A percentile compares a stretch with the other conserved stretches of the same genome.
These are phyloP conservation scores for Hymenochirus boettgeri DNA, from an alignment of 2,113 vertebrate genomes.

Conservation along the genomic window DNA sequence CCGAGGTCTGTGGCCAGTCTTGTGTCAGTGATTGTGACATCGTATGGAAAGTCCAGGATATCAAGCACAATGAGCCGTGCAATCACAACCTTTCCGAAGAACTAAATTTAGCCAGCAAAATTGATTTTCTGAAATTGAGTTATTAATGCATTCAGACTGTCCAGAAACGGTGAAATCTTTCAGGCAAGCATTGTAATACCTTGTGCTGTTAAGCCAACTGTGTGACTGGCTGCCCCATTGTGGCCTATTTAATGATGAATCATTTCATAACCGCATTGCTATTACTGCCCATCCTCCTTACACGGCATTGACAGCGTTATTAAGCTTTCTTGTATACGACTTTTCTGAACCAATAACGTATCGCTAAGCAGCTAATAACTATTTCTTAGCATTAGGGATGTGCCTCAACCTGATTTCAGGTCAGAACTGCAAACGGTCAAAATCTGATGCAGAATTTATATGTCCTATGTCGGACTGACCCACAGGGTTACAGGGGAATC, in stretches of 20 bases:
- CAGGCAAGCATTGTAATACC: slow-evolving; percentile 5
- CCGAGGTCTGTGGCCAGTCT: background rate
- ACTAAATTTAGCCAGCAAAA: slow-evolving; percentile 24
- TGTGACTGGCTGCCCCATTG: slow-evolving; percentile 5
- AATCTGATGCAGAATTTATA: too few species aligned
- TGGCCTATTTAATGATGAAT: slow-evolving; percentile 27
- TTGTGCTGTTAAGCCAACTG: slow-evolving; percentile 24
- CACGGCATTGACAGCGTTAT: background rate
- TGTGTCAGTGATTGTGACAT: slow-evolving; percentile 4
- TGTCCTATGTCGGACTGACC: too few species aligned
- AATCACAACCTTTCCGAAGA: slow-evolving; percentile 18
- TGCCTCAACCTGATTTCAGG: too few species aligned
- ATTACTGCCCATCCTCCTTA: background rate
- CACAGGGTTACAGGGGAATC: too few species aligned
- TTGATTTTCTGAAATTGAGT: slow-evolving; percentile 21
- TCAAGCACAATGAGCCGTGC: slow-evolving; percentile 22
- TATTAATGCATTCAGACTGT: slow-evolving; percentile 25
- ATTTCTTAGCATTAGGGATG: background rate
- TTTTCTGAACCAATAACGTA: background rate
- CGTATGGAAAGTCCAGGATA: background rate
- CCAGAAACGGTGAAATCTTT: slow-evolving; percentile 17
- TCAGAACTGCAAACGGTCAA: too few species aligned
- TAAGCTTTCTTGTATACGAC: background rate
- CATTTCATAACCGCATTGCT: slow-evolving; percentile 14
- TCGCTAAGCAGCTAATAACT: background rate